phyloP scores from a whole-genome alignment of 1,140 invertebrate genomes.

The Asbolus verrucosus region DNA sequence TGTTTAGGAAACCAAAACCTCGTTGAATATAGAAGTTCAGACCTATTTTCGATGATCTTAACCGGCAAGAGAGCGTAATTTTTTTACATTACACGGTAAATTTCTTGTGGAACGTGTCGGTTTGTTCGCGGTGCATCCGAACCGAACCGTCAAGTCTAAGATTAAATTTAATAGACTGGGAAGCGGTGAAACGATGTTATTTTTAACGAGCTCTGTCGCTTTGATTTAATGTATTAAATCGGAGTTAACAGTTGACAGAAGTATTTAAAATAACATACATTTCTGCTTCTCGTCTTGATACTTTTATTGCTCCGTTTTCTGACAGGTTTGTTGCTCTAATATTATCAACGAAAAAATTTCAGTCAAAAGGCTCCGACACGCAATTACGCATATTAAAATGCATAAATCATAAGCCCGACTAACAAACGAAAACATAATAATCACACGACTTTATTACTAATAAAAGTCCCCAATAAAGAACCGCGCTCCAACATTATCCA shows the following conservation, averaged over 20 bases:
- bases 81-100: too few species aligned
- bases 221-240: conserved; percentile 58
- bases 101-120: too few species aligned
- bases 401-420: conserved; percentile 52
- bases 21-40: too few species aligned
- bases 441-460: conserved; percentile 37
- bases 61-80: too few species aligned
- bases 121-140: not conserved
- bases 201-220: conserved; percentile 57
- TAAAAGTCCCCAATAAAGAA: conserved; percentile 35
- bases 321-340: conserved; percentile 32
- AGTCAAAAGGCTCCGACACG: conserved; percentile 32
- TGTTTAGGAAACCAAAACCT: not conserved
- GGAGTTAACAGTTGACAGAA: conserved; percentile 57
- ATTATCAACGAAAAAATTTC: conserved; percentile 30
- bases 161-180: conserved; percentile 42
- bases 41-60: too few species aligned
- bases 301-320: conserved; percentile 47
- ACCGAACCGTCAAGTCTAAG: conserved; percentile 22
- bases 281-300: conserved; percentile 58
- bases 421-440: conserved; percentile 40
- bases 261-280: conserved; percentile 61
- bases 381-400: conserved; percentile 46
- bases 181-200: conserved; percentile 57
- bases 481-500: conserved; percentile 41